phyloP scores from a whole-genome alignment of 2,888 invertebrate species.

The Zaprionus lineosus region DNA sequence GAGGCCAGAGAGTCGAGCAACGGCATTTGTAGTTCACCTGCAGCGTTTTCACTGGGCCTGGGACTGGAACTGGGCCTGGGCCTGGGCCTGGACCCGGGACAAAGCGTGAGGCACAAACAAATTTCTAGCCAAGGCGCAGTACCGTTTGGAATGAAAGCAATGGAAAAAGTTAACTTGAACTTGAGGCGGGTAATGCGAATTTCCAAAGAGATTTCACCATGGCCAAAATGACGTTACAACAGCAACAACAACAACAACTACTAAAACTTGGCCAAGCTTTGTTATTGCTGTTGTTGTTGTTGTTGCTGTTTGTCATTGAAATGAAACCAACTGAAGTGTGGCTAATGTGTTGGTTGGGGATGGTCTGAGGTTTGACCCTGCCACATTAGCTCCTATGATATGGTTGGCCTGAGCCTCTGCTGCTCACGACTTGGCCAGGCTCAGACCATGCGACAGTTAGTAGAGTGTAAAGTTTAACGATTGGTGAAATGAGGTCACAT shows the following conservation, averaged over 20 bases:
- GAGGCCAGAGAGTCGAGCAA: constrained; percentile 46
- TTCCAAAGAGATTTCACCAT: constrained; percentile 68
- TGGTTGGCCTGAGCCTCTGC: constrained; percentile 41
- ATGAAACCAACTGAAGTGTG: constrained; percentile 34
- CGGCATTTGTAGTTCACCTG: constrained; percentile 6
- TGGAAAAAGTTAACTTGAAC: constrained; percentile 46
- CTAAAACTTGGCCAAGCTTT: constrained; percentile 27
- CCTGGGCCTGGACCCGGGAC: constrained; percentile 1
- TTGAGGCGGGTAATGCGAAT: constrained; percentile 34
- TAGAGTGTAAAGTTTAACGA: constrained; percentile 79
- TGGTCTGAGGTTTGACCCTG: constrained; percentile 60
- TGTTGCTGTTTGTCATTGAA: constrained; percentile 55
- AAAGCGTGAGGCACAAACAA: constrained; percentile 25
- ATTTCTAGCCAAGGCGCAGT: constrained; percentile 34
- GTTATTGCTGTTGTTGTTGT: neutral
- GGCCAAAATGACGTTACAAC: constrained; percentile 22
- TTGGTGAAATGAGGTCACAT: constrained; percentile 68
- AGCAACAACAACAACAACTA: constrained; percentile 19
- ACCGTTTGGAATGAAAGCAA: constrained; percentile 32
- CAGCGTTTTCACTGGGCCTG: constrained; percentile 45
- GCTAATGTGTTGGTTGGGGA: constrained; percentile 33
- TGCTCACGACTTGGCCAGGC: constrained; percentile 27
- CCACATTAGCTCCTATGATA: constrained; percentile 58
- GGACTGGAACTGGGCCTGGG: constrained; percentile 1
- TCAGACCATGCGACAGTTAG: constrained; percentile 52